Base-by-base conservation (phyloP, 2,888 invertebrate species). In the Neelides folsomi region DNA sequence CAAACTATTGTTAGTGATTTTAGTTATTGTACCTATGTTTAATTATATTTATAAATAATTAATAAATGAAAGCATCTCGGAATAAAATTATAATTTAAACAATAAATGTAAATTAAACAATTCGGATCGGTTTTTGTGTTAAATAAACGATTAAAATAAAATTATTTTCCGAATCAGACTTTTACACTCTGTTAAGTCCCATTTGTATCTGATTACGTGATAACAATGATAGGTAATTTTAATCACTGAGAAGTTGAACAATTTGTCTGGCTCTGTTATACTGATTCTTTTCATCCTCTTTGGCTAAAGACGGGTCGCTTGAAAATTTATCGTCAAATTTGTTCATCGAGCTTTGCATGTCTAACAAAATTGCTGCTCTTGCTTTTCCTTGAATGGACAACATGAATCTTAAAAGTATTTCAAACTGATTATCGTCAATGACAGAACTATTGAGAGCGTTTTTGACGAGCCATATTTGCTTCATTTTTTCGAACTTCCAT, bases 401-500 rank as follows among this genome's bases (percentile, higher is more conserved):
- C 66, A 85, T 79, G 67, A 86, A 86, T 66, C 83, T 81, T 34
- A 86, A 66, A 6, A 81, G 74, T 12, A 75, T 72, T 2, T 77
- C 74, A 78, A 83, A 86, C 57, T 78, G 71, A 18, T 76, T 72
- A 41, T 79, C 75, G 49, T 55, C 53, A 16, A 60, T 51, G 9
- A 38, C 18, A 9, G 18, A 16, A 2, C 46, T 38, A 34, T 54
- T 54, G n/a, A 60, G 41, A 19, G 57, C 56, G 65, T 82, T 76
- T 58, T 81, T 79, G 60, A 78, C 79, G 47, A 86, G 71, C 77
- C 83, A 85, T n/a, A 80, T 77, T 71, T 86, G 86, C 55, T 79
- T 78, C 1, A 80, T 70, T 69, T 86, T 86, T 70, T 82, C 82
- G 67, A 86, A 86, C 69, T 84, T 86, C 86, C 86, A 86, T 63